Percentiles rank a stretch among this genome's conserved stretches.
Conservation (phyloP, 2,888 invertebrate species). For the Cantharis nigra region DNA sequence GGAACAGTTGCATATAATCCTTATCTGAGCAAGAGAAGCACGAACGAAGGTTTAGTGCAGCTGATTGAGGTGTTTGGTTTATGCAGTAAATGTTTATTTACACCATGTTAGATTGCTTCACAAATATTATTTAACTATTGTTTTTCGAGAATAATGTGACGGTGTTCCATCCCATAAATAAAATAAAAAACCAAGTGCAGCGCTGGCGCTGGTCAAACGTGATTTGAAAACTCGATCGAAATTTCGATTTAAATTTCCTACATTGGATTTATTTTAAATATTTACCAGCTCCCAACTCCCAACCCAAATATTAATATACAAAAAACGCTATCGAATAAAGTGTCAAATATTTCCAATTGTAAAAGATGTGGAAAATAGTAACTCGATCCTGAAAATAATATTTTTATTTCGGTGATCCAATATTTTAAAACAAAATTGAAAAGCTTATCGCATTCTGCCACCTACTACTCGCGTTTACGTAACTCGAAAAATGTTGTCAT, state of each 20-base stretch:
- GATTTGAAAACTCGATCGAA: neutral
- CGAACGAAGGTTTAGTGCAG: constrained; percentile 32
- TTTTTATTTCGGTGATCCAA: neutral
- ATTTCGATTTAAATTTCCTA: too few relatives aligned
- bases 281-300: neutral
- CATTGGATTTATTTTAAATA: neutral
- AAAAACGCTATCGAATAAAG: neutral
- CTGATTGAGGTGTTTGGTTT: constrained; percentile 35
- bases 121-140: constrained; percentile 19
- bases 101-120: constrained; percentile 18
- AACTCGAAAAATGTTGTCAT: neutral
- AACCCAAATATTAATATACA: too few relatives aligned
- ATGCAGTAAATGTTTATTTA: constrained; percentile 33
- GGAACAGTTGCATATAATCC: constrained; percentile 26
- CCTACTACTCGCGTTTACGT: neutral
- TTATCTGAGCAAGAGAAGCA: constrained; percentile 30
- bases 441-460: neutral
- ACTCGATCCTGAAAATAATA: neutral
- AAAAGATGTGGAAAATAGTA: neutral
- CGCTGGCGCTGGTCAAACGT: neutral
- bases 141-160: neutral
- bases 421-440: neutral
- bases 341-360: neutral
- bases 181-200: neutral
- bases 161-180: neutral